phyloP scores from a whole-genome alignment of 2,797 vertebrate genomes.

The Helicolenus hilgendorfi region DNA sequence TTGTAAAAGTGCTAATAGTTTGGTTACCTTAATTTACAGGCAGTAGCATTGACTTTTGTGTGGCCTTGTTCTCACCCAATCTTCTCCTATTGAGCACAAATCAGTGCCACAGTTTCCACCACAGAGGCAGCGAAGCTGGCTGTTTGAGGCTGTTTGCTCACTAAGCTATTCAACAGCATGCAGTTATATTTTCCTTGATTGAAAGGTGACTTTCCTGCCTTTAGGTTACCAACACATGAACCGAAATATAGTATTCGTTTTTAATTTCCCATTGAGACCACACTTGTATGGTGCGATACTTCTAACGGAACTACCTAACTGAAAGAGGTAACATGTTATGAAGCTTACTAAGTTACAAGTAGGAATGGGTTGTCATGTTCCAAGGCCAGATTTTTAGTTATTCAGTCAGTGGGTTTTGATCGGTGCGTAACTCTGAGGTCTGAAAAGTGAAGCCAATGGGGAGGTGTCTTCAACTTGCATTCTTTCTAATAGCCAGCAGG shows the following conservation, averaged over 20 bases:
- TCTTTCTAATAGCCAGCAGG: no score
- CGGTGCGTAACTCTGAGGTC: no score
- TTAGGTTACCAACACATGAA: not conserved
- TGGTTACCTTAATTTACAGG: not conserved
- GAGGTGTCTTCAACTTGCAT: no score
- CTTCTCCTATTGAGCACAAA: not conserved
- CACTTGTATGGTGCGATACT: not conserved
- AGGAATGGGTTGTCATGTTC: not conserved
- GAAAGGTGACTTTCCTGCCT: not conserved
- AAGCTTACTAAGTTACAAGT: no score
- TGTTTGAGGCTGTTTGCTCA: not conserved
- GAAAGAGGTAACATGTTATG: rapidly evolving
- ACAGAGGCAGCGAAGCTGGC: not conserved
- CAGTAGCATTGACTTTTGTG: not conserved
- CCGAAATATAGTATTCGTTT: not conserved
- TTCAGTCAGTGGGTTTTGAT: not conserved
- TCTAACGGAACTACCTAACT: not conserved
- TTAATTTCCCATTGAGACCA: not conserved
- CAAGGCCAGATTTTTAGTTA: not conserved
- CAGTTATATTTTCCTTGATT: not conserved
- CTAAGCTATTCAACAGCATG: not conserved
- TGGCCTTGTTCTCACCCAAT: not conserved
- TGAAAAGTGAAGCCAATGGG: no score
- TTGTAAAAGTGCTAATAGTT: not conserved
- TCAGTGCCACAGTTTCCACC: not conserved